phyloP scores from a whole-genome alignment of 2,888 invertebrate species.

The Limnephilus auricula region DNA sequence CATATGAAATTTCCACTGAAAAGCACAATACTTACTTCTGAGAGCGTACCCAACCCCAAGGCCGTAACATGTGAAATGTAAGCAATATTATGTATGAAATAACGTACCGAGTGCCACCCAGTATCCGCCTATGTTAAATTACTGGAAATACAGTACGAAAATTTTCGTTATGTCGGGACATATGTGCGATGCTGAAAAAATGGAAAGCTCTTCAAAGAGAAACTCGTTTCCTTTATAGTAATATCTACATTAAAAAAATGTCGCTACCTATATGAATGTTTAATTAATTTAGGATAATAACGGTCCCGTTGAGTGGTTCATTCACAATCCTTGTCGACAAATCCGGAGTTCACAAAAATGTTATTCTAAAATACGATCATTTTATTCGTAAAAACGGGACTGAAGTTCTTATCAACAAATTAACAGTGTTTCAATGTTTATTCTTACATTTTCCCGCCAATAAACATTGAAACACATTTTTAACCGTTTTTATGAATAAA shows the following conservation, averaged over 20 bases:
- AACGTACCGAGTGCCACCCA: slow-evolving; percentile 52
- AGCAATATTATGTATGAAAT: slow-evolving; percentile 66
- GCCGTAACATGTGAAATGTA: slow-evolving; percentile 65
- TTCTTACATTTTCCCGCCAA: no score
- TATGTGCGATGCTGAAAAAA: slow-evolving; percentile 47
- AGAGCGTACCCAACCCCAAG: slow-evolving; percentile 17
- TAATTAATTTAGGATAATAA: no score
- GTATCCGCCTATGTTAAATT: neutral
- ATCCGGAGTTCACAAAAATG: no score
- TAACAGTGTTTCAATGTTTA: no score
- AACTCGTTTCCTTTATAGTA: neutral
- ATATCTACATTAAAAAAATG: neutral
- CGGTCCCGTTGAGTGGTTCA: no score
- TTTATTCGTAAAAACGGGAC: no score
- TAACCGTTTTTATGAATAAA: no score
- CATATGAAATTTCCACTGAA: slow-evolving; percentile 64
- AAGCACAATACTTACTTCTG: slow-evolving; percentile 61
- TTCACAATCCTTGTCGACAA: no score
- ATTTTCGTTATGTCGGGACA: slow-evolving; percentile 52
- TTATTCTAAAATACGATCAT: no score
- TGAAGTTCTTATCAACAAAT: no score
- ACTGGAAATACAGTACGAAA: slow-evolving; percentile 63
- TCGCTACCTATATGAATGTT: no score
- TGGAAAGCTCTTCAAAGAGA: neutral
- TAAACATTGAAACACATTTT: no score